Evolutionary conservation across 2,113 vertebrate species (phyloP).

Genomic region (Anguilla rostrata): DNA sequence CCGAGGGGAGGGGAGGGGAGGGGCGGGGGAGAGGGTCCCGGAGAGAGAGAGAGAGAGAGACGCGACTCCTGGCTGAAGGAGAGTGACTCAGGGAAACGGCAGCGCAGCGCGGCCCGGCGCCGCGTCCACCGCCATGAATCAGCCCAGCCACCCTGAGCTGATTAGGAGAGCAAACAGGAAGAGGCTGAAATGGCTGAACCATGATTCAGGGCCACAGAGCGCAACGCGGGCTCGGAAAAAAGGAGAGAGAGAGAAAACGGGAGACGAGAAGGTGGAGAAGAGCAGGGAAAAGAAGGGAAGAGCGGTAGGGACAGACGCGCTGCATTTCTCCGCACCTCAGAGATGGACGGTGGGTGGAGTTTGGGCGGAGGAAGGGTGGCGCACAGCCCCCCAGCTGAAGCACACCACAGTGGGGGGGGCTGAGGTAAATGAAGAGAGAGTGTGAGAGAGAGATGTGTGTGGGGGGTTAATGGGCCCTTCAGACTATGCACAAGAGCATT

Average conservation of each 20-base stretch:
- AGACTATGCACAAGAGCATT: background rate
- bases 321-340: background rate
- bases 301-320: background rate
- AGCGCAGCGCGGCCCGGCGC: background rate
- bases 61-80: background rate
- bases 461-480: background rate
- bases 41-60: background rate
- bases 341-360: background rate
- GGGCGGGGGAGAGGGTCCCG: background rate
- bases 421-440: slow-evolving; percentile 59
- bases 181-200: background rate
- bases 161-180: too few species aligned
- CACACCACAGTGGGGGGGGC: slow-evolving; percentile 18
- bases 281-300: background rate
- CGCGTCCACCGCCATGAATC: background rate
- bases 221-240: background rate
- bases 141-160: background rate
- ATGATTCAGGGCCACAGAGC: background rate
- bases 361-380: background rate
- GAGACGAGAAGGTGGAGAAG: background rate
- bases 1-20: background rate
- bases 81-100: background rate
- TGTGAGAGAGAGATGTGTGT: slow-evolving; percentile 54
- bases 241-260: background rate
- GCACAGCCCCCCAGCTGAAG: background rate